These are phyloP conservation scores for Hippoglossus stenolepis DNA, from an alignment of 2,113 vertebrate genomes.

Conservation along the genomic window DNA sequence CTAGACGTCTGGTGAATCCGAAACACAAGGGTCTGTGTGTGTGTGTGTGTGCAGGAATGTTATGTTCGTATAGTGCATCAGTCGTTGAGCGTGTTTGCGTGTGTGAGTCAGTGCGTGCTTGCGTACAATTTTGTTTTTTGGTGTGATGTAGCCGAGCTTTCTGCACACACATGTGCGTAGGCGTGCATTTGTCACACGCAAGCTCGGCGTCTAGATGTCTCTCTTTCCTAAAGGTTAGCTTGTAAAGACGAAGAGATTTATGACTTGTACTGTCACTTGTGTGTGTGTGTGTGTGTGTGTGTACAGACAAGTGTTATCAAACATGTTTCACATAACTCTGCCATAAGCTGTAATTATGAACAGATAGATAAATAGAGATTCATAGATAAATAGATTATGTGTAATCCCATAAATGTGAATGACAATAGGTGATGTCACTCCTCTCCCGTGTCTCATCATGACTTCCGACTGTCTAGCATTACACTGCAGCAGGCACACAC, in stretches of 20 bases:
- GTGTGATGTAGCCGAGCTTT: constrained; percentile 15
- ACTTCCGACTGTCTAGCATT: constrained; percentile 4
- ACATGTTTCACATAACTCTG: constrained; percentile 36
- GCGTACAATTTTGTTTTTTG: constrained; percentile 19
- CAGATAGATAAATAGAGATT: constrained; percentile 19
- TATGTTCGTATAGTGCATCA: background rate
- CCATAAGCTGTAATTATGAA: constrained; percentile 20
- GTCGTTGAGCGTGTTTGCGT: background rate
- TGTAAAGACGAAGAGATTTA: constrained; percentile 78
- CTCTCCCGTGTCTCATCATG: constrained; percentile 14
- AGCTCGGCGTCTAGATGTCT: constrained; percentile 81
- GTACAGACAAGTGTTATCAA: constrained; percentile 45
- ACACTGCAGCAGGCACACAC: background rate
- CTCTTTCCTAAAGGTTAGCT: constrained; percentile 71
- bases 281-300: constrained; percentile 24
- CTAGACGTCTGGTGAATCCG: background rate
- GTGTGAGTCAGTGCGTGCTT: constrained; percentile 48
- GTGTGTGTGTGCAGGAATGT: constrained; percentile 11
- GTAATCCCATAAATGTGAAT: constrained; percentile 15
- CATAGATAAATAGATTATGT: constrained; percentile 17
- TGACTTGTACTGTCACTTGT: constrained; percentile 44
- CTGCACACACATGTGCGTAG: constrained; percentile 33
- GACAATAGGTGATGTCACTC: constrained; percentile 35
- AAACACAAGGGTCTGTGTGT: background rate
- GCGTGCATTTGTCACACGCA: constrained; percentile 65